Percentiles rank a stretch among this genome's conserved stretches.
Evolutionary conservation across 2,113 vertebrate species (phyloP).

Genomic region (Odobenus rosmarus): DNA sequence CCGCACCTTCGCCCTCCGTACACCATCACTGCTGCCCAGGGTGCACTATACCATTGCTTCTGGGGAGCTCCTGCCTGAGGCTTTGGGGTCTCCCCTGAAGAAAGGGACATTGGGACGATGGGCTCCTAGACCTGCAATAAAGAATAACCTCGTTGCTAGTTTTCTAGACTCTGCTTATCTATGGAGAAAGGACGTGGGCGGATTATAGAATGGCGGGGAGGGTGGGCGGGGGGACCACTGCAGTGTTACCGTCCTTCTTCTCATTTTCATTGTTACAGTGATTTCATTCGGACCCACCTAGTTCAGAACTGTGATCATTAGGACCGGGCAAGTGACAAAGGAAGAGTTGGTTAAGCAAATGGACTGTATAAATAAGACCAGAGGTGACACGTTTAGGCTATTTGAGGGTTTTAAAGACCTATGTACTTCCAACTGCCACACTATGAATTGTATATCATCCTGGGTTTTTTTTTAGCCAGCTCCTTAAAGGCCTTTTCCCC

Average conservation of each 20-base stretch:
- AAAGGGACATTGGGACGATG: background rate
- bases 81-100: background rate
- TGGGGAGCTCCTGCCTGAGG: background rate
- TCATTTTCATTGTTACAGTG: background rate
- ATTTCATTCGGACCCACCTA: background rate
- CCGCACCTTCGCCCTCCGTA: rapidly evolving
- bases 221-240: background rate
- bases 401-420: conserved; percentile 49
- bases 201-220: background rate
- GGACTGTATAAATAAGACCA: conserved; percentile 50
- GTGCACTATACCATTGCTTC: rapidly evolving
- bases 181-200: background rate
- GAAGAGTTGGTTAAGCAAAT: conserved; percentile 57
- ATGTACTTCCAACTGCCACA: conserved; percentile 31
- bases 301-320: background rate
- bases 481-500: background rate
- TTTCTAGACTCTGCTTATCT: background rate
- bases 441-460: background rate
- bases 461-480: background rate
- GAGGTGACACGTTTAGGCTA: conserved; percentile 8
- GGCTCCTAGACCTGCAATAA: background rate
- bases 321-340: background rate
- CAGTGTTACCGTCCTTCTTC: background rate
- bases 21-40: no score
- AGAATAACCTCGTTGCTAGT: background rate